Percentiles rank a stretch among this genome's conserved stretches.
Conservation (phyloP, 2,113 vertebrate genomes). For the Eudyptes chrysolophus region DNA sequence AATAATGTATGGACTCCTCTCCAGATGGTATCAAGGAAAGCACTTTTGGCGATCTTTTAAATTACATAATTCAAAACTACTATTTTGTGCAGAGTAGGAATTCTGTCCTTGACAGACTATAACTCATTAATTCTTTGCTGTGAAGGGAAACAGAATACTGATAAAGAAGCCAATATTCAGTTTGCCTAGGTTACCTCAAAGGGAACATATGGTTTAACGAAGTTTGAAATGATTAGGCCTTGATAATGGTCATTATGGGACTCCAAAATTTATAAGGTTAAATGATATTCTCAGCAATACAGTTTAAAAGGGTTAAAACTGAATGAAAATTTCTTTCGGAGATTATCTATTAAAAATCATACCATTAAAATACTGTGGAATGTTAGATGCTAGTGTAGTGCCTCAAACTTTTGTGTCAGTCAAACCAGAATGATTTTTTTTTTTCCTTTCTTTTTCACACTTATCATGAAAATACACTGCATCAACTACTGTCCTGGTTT, state of each 20-base stretch:
- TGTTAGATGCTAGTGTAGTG: not conserved
- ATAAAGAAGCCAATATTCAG: not conserved
- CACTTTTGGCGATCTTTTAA: not conserved
- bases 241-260: not conserved
- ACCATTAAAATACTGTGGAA: not conserved
- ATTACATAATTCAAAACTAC: not conserved
- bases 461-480: not conserved
- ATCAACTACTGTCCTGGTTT: not conserved
- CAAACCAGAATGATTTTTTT: not conserved
- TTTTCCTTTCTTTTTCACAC: not conserved
- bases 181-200: slow-evolving; percentile 1
- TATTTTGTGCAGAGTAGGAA: not conserved
- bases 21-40: not conserved
- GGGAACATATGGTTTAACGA: not conserved
- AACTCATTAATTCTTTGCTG: not conserved
- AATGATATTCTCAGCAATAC: rapidly evolving
- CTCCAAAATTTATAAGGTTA: not conserved
- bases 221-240: not conserved
- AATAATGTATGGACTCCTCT: not conserved
- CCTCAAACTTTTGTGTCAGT: not conserved
- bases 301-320: not conserved
- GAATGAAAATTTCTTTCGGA: not conserved
- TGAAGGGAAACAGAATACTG: not conserved
- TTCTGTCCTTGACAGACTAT: not conserved
- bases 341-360: not conserved